Percentiles rank a stretch among this genome's conserved stretches.
Conservation (phyloP, 2,888 invertebrate species). For the Synergus laeviventris region DNA sequence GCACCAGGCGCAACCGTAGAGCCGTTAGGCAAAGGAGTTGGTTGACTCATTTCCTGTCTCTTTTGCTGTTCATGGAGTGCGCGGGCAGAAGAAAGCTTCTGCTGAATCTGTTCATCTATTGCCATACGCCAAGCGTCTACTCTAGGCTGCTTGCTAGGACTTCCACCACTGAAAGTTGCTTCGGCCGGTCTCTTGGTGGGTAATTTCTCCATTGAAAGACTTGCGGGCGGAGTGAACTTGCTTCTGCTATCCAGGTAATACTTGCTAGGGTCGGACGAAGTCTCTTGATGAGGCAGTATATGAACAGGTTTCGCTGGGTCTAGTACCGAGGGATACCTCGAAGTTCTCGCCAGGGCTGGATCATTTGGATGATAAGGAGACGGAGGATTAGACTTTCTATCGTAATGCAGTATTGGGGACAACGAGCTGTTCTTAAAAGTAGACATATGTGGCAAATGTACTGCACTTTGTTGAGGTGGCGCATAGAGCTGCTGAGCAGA, state of each 20-base stretch:
- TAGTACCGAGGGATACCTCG: slow-evolving; percentile 58
- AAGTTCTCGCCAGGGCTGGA: slow-evolving; percentile 53
- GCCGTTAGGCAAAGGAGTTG: slow-evolving; percentile 65
- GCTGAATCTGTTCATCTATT: slow-evolving; percentile 79
- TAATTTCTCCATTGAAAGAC: slow-evolving; percentile 10
- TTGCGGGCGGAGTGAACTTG: slow-evolving; percentile 52
- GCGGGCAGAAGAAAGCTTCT: slow-evolving; percentile 74
- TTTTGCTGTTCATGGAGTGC: slow-evolving; percentile 66
- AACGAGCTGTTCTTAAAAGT: slow-evolving; percentile 70
- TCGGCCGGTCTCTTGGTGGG: slow-evolving; percentile 71
- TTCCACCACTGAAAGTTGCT: slow-evolving; percentile 66
- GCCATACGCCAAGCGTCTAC: slow-evolving; percentile 78
- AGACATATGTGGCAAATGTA: slow-evolving; percentile 69
- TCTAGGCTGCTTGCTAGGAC: slow-evolving; percentile 76
- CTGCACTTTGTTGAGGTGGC: slow-evolving; percentile 54
- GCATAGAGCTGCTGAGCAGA: slow-evolving; percentile 62
- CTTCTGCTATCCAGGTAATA: slow-evolving; percentile 62
- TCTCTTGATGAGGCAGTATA: slow-evolving; percentile 62
- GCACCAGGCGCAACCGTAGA: slow-evolving; percentile 57
- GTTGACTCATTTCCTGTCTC: slow-evolving; percentile 63
- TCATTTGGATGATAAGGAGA: slow-evolving; percentile 57
- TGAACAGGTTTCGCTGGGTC: slow-evolving; percentile 54
- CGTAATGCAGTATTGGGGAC: slow-evolving; percentile 60
- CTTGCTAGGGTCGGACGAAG: slow-evolving; percentile 64
- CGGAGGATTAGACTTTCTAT: slow-evolving; percentile 47